A percentile compares a stretch with the other conserved stretches of the same genome.
phyloP scores from a whole-genome alignment of 2,797 vertebrate species.

The Diceros bicornis region DNA sequence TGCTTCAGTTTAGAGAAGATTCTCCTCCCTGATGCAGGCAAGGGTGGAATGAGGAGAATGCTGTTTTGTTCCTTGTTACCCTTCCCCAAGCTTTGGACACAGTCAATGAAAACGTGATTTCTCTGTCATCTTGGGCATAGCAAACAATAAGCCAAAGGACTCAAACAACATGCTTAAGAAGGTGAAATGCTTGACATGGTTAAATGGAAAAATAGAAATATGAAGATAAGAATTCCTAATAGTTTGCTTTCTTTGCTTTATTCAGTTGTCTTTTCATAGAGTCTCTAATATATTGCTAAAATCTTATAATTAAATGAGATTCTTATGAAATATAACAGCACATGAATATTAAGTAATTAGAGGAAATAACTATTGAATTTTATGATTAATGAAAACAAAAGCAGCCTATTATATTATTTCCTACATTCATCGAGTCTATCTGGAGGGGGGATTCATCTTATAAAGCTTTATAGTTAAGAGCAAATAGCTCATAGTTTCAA shows the following conservation, averaged over 20 bases:
- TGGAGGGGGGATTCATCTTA: neutral
- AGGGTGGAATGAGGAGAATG: accelerated
- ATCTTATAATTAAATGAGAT: neutral
- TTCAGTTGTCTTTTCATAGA: neutral
- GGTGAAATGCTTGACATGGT: neutral
- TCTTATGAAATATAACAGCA: neutral
- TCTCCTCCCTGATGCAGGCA: neutral
- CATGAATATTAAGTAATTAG: neutral
- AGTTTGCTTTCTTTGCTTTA: neutral
- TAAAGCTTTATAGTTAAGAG: neutral
- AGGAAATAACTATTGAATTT: conserved; percentile 1
- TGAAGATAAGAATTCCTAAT: neutral
- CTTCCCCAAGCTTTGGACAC: neutral
- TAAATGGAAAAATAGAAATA: neutral
- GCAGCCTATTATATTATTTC: neutral
- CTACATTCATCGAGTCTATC: neutral
- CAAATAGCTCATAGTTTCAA: neutral
- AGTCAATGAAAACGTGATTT: neutral
- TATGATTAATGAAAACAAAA: conserved; percentile 50
- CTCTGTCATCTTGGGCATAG: neutral
- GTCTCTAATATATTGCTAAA: neutral
- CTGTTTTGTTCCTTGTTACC: neutral
- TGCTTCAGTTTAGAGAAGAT: neutral
- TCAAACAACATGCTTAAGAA: neutral
- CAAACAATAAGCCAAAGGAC: neutral